Base-by-base conservation (phyloP, 2,113 vertebrate species). In the Pachyramphus minor region DNA sequence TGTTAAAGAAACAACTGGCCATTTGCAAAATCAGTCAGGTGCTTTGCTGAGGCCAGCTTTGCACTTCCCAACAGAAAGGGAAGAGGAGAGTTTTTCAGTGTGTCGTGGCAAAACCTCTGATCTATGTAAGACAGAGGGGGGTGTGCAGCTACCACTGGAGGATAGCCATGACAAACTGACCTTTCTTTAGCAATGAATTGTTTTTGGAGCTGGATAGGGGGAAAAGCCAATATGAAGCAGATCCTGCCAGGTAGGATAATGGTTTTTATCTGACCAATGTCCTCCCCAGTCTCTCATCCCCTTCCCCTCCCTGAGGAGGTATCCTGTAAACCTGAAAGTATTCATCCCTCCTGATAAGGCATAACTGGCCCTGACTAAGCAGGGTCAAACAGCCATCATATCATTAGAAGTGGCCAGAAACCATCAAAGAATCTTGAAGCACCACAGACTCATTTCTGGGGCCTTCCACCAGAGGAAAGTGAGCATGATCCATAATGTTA, bases 1-100 rank as follows among this genome's bases (percentile, higher is more conserved):
- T 22, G 6, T 19, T 64, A 50, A 14, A 31, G 14, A 2, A 64
- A 35, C 11, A 42, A 50, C 2, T 0, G 0, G 22, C 11, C 31
- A 23, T 31, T 64, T 49, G 9, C 31, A 64, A 66, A 73, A 44
- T 8, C 31, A 50, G 8, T 5, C 5, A 31, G 5, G 27, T 23
- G n/a, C 22, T 88, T 73, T 37, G 11, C 35, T 66, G 50, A 44
- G 50, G 12, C 8, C 37, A 33, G 11, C 8, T 58, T 49, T 73
- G 35, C 19, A 66, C 2, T 5, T 8, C 17, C 9, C 7, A 49
- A n/a, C 41, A 6, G 8, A 58, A 66, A 5, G 4, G 4, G 15
- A 47, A 25, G 21, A 72, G 21, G 30, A 80, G 17, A 80, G 21
- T 23, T 73, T 49, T 50, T 64, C 25, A 7, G 14, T 58, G 25